phyloP scores from a whole-genome alignment of 2,888 invertebrate species.

The Aspidapion aeneum region DNA sequence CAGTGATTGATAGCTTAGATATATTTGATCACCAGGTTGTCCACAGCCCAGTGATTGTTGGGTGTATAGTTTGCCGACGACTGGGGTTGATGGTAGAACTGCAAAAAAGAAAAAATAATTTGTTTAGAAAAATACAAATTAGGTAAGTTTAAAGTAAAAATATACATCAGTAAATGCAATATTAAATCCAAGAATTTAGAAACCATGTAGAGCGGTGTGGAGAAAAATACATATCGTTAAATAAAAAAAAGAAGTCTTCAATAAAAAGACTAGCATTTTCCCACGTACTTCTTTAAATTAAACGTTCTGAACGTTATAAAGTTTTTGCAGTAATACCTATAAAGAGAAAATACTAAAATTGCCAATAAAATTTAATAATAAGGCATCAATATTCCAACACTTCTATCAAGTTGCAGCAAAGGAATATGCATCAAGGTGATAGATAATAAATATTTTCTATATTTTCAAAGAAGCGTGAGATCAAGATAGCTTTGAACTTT shows the following conservation, averaged over 20 bases:
- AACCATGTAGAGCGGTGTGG: too few relatives aligned
- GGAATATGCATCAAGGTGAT: background rate
- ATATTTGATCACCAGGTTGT: conserved; percentile 56
- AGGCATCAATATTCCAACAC: background rate
- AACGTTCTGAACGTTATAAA: too few relatives aligned
- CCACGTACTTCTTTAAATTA: too few relatives aligned
- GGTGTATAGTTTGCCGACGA: conserved; percentile 57
- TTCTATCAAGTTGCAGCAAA: background rate
- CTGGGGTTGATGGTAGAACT: conserved; percentile 50
- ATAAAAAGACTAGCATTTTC: too few relatives aligned
- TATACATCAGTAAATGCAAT: background rate
- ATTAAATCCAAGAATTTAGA: too few relatives aligned
- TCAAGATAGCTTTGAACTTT: background rate
- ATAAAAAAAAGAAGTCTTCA: too few relatives aligned
- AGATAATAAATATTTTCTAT: background rate
- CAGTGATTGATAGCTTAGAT: conserved; percentile 49
- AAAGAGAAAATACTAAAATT: background rate
- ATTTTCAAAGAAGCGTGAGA: background rate
- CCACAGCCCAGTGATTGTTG: conserved; percentile 61
- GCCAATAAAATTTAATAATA: background rate
- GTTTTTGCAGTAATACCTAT: too few relatives aligned
- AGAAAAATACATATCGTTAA: too few relatives aligned
- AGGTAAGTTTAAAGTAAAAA: background rate
- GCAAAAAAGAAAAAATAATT: conserved; percentile 10
- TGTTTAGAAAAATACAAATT: too few relatives aligned